A percentile compares a stretch with the other conserved stretches of the same genome.
phyloP scores from a whole-genome alignment of 2,888 invertebrate species.

The Lathronympha strigana region DNA sequence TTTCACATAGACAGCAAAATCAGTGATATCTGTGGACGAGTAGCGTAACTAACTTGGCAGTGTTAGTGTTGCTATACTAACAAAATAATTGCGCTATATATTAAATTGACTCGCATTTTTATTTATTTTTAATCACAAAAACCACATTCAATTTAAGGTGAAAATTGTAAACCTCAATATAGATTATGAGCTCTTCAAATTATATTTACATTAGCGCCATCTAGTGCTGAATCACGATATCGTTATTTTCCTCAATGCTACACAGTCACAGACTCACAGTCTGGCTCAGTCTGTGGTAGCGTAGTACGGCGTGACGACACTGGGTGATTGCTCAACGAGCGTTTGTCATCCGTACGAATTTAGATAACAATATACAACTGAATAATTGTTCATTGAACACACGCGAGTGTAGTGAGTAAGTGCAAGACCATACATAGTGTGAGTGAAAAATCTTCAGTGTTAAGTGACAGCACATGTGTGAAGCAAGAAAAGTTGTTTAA shows the following conservation, averaged over 20 bases:
- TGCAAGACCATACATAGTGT: constrained; percentile 34
- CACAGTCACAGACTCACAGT: neutral
- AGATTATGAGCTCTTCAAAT: neutral
- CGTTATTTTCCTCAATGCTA: too few relatives aligned
- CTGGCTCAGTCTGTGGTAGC: constrained; percentile 6
- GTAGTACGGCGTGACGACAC: constrained; percentile 1
- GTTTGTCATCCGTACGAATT: constrained; percentile 55
- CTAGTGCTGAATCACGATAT: neutral
- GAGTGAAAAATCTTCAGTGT: constrained; percentile 26
- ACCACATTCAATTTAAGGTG: too few relatives aligned
- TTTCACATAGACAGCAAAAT: too few relatives aligned
- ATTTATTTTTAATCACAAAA: too few relatives aligned
- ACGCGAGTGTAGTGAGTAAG: constrained; percentile 42
- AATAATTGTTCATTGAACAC: constrained; percentile 39
- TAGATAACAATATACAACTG: constrained; percentile 51
- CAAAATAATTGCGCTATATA: too few relatives aligned
- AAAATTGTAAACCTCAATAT: neutral
- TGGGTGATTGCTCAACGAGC: constrained; percentile 46
- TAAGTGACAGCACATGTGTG: constrained; percentile 45
- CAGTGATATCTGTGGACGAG: neutral
- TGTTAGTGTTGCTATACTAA: too few relatives aligned
- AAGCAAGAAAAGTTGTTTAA: constrained; percentile 51
- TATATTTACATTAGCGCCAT: neutral
- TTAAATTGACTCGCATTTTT: too few relatives aligned
- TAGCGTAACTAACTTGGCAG: neutral